Evolutionary conservation across 2,113 vertebrate species (phyloP), one percentile per base, ranked within the genome.

Genomic region (Dromas ardeola): DNA sequence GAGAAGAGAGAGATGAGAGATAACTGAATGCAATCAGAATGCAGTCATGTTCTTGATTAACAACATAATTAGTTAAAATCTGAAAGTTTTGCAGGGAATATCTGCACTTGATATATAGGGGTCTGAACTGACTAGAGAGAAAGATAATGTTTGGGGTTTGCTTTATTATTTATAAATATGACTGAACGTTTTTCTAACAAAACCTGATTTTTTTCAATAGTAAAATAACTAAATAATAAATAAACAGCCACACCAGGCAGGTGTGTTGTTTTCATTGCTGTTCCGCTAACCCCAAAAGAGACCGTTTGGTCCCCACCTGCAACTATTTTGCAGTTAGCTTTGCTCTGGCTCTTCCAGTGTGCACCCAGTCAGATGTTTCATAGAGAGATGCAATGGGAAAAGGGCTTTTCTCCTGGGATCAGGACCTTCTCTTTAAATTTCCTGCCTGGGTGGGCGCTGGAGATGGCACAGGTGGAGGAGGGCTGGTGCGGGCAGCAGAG

Each of bases 31-130:
- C 66, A 77, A 92, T 94, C 90, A 92, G 73, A 92, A 58, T 90
- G 72, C 72, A 90, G 72, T 78, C 77, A 67, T 59, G 92, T 72
- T 92, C 85, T 96, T 93, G 80, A 95, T 96, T 94, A 96, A 81
- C 88, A 90, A 38, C 36, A 36, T 56, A 86, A 93, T 86, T 74
- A 83, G 58, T 38, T 77, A 50, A 90, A 94, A 86, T 74, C 71
- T 67, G 55, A 69, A 79, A 81, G 55, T 71, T 92, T 88, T 78
- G 22, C 56, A 61, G n/a, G 36, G 38, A 78, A 23, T 81, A 84
- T 38, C 67, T 86, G 26, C 40, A 43, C 23, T 72, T 77, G 30
- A 47, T 67, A 45, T 15, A 23, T 27, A 22, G 15, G 36, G 29
- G 13, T 86, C 55, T 63, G 50, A 86, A 62, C 11, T 55, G 42